Evolutionary conservation across 1,140 invertebrate species (phyloP), one percentile per base, ranked within the genome.

Genomic region (Parasteatoda tepidariorum): DNA sequence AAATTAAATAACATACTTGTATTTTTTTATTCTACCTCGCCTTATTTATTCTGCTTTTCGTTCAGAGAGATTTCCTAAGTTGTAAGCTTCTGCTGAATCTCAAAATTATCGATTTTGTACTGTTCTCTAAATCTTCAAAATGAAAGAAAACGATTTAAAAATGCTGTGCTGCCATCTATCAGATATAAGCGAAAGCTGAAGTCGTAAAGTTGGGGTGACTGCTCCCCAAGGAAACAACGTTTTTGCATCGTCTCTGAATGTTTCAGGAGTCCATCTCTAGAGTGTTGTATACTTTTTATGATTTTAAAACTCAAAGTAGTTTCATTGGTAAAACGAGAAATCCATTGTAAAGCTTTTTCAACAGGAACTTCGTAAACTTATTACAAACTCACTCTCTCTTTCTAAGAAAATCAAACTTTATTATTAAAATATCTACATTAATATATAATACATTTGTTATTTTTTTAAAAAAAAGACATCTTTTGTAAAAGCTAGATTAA

Each of bases 1-100:
- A 79, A 79, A 79, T 79, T 79, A 79, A 79, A 79, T 79, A 79
- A 79, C 74, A 68, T 79, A 28, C 34, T 24, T 54, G n/a, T 30
- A 31, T 79, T 79, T 79, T 79, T 79, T 68, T 22, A 0, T 11
- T 62, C 41, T 57, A 24, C 28, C 18, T 7, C 57, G 6, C 57
- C 41, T 26, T n/a, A n/a, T n/a, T n/a, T n/a, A n/a, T 78, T 11
- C 41, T 54, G 28, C 62, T 30, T 41, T 59, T 68, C 55, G 76
- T 66, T 78, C 41, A 15, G 18, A 28, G 76, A 67, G 76, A 67
- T 79, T 68, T 67, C 76, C 54, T 79, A 79, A 79, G 62, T 76
- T 76, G 59, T 38, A 26, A 64, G 74, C 28, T 66, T n/a, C 76
- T 79, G 76, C 62, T 31, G 54, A 79, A 79, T 79, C 64, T 79